Base-by-base conservation (phyloP, 2,888 invertebrate genomes). In the Leuctra nigra region DNA sequence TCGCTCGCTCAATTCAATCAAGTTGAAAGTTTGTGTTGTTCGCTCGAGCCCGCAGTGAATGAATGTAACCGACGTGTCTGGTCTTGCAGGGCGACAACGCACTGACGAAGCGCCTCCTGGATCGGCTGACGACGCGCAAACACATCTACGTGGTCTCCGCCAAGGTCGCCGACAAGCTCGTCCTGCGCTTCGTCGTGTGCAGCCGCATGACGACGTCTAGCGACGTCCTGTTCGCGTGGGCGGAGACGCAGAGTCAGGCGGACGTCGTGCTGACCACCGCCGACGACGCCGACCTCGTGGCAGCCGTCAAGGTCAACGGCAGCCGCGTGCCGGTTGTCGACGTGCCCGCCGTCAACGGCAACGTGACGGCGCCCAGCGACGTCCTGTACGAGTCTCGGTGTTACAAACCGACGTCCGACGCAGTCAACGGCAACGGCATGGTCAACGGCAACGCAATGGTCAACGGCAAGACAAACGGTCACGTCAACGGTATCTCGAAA, bases 101-200 rank as follows among this genome's bases (percentile, higher is more conserved):
- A 36, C 66, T 81, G 4, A 92, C 89, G 0, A 84, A 85, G 65
- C 72, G 76, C 44, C 72, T 96, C 25, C 68, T 92, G 50, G 84
- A 86, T 55, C 80, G 77, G 55, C 75, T 96, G 47, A 87, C 83
- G 61, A 81, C 81, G 35, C 80, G 87, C 56, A 88, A 86, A 65
- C 81, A 86, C 61, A 81, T 96, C 55, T 93, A 87, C 67, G 77
- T 95, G 69, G 86, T 91, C 38, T 87, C 91, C 3, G 87, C 89
- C 2, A 81, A 78, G 46, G 82, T 84, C 63, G 77, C 78, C 24
- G 82, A 80, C 0, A 78, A 78, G 56, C 82, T 83, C 65, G 81
- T 92, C 44, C 77, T 94, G 25, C 77, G 96, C 44, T 90, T 94
- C 67, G 91, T 84, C 0, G 75, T 95, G 1, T 91, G 92, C 68